Percentiles rank a stretch among this genome's conserved stretches.
phyloP scores from a whole-genome alignment of 2,888 invertebrate genomes.

The Campopleginae sp. region DNA sequence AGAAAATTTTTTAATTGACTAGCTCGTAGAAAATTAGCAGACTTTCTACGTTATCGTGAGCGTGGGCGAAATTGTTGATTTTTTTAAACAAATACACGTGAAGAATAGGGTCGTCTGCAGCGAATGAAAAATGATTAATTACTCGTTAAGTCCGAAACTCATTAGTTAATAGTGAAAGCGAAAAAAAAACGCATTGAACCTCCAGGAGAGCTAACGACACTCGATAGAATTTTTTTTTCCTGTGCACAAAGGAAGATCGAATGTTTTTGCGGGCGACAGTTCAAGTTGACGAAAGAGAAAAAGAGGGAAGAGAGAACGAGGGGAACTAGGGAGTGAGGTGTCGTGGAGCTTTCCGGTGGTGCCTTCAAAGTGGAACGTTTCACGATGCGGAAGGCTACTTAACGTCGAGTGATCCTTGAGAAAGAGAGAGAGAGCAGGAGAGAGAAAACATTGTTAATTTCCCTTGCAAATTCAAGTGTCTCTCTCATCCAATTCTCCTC shows the following conservation, averaged over 20 bases:
- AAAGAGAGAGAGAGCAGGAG: conserved; percentile 73
- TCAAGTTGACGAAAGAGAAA: conserved; percentile 47
- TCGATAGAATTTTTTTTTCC: conserved; percentile 40
- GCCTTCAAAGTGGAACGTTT: conserved; percentile 75
- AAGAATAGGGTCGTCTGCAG: neutral
- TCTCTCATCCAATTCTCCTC: conserved; percentile 56
- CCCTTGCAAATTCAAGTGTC: conserved; percentile 79
- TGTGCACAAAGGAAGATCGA: conserved; percentile 48
- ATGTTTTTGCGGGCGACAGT: conserved; percentile 54
- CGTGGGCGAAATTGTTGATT: neutral
- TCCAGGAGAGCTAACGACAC: conserved; percentile 1
- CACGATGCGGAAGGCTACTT: conserved; percentile 73
- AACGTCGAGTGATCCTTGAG: conserved; percentile 78
- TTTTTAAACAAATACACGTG: neutral
- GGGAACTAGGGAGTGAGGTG: conserved; percentile 34
- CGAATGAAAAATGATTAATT: conserved; percentile 21
- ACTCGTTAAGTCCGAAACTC: conserved; percentile 29
- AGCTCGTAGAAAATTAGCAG: neutral
- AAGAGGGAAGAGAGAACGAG: conserved; percentile 10
- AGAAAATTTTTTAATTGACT: neutral
- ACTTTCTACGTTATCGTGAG: too few species aligned
- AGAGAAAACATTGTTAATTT: conserved; percentile 80
- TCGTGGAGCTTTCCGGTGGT: conserved; percentile 50
- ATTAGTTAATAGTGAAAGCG: conserved; percentile 28
- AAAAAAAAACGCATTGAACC: conserved; percentile 10